Evolutionary conservation across 2,113 vertebrate species (phyloP).

Genomic region (Toxotes jaculatrix): DNA sequence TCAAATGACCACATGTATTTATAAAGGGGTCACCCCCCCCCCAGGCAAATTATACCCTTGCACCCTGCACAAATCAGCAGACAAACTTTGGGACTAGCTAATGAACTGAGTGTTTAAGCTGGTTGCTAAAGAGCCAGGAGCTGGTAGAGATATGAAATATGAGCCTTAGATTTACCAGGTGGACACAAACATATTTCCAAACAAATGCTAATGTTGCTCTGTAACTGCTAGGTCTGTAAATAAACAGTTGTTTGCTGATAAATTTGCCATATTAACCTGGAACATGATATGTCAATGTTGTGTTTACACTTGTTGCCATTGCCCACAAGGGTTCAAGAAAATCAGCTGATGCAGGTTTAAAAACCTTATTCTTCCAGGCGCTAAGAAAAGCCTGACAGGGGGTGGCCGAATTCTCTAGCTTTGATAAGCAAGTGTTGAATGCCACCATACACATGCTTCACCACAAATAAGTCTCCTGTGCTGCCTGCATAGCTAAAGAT

Average conservation of each 20-base stretch:
- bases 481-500: slow-evolving; percentile 45
- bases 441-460: slow-evolving; percentile 33
- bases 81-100: no score
- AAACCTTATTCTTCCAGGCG: neutral
- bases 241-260: slow-evolving; percentile 7
- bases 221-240: neutral
- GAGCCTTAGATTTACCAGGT: neutral
- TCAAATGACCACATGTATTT: neutral
- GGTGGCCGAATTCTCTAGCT: slow-evolving; percentile 2
- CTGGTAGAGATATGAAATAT: neutral
- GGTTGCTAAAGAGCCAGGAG: no score
- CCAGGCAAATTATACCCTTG: no score
- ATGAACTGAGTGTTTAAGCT: no score
- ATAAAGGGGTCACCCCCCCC: neutral
- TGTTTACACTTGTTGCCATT: neutral
- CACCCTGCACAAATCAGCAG: no score
- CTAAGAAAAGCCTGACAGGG: neutral
- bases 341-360: neutral
- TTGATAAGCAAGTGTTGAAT: slow-evolving; percentile 63
- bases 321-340: neutral
- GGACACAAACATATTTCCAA: no score
- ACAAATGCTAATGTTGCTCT: neutral
- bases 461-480: slow-evolving; percentile 51
- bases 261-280: neutral
- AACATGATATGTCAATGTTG: neutral